Evolutionary conservation across 2,888 invertebrate genomes (phyloP).

Genomic region (Tachina lurida): DNA sequence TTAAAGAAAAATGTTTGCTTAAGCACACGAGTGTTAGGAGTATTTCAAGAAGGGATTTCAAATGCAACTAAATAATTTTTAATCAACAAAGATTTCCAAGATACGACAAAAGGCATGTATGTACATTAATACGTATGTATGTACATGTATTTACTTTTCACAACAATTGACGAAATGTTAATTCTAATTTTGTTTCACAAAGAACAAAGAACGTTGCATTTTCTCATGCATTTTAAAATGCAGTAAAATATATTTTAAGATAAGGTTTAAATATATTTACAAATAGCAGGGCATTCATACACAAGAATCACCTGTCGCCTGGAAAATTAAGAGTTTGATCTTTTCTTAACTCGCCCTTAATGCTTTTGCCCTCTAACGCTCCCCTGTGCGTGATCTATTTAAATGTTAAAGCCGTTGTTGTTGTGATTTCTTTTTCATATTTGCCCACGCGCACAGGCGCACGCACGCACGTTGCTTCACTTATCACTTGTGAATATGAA

Average conservation of each 20-base stretch:
- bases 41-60: slow-evolving; percentile 29
- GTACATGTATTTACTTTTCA: slow-evolving; percentile 9
- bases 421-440: background rate
- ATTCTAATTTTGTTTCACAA: slow-evolving; percentile 15
- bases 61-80: slow-evolving; percentile 22
- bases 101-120: slow-evolving; percentile 1
- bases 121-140: too few species aligned
- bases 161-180: slow-evolving; percentile 37
- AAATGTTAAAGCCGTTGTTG: slow-evolving; percentile 19
- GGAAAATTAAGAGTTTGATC: background rate
- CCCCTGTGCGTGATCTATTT: slow-evolving; percentile 35
- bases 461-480: slow-evolving; percentile 45
- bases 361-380: slow-evolving; percentile 34
- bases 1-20: slow-evolving; percentile 2
- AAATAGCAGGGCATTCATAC: background rate
- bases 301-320: slow-evolving; percentile 29
- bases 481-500: slow-evolving; percentile 20
- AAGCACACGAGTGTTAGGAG: slow-evolving; percentile 1
- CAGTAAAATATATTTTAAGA: slow-evolving; percentile 10
- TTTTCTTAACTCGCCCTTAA: slow-evolving; percentile 6
- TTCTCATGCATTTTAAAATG: background rate
- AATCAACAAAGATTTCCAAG: slow-evolving; percentile 26
- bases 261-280: background rate
- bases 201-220: background rate
- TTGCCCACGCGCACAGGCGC: slow-evolving; percentile 37